Conservation (phyloP, 2,113 vertebrate species). For the Copsychus sechellarum region DNA sequence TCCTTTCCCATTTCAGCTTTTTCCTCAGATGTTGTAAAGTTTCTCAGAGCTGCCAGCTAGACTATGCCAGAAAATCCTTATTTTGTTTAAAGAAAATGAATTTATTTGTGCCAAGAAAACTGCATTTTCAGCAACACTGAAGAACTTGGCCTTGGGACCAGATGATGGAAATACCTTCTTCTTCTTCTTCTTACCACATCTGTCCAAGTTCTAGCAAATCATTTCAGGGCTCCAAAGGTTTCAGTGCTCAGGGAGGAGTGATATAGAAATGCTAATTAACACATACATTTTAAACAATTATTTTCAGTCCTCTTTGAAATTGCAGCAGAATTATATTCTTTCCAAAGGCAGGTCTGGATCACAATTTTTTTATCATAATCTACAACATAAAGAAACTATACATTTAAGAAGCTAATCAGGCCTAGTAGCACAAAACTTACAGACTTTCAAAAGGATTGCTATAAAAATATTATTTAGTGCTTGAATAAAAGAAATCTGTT, state of each 20-base stretch:
- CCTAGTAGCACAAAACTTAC: background rate
- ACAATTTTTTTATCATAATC: background rate
- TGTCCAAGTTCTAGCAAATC: background rate
- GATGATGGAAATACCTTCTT: background rate
- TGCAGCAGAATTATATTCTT: background rate
- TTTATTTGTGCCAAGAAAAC: constrained; percentile 11
- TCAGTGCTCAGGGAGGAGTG: background rate
- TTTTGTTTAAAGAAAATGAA: background rate
- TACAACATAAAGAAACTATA: background rate
- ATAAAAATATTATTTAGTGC: background rate
- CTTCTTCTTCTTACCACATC: background rate
- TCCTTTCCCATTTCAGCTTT: background rate
- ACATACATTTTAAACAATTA: background rate
- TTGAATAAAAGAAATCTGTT: background rate
- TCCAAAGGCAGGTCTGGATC: background rate
- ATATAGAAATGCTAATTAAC: background rate
- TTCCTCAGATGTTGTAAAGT: background rate
- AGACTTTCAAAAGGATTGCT: background rate
- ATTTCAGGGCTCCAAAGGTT: background rate
- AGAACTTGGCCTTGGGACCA: background rate
- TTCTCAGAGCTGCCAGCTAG: constrained; percentile 3
- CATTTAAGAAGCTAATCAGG: background rate
- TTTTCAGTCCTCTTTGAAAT: background rate
- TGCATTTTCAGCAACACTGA: background rate
- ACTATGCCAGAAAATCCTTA: background rate